phyloP scores from a whole-genome alignment of 2,797 vertebrate genomes.

The Paramormyrops hopkinsi region DNA sequence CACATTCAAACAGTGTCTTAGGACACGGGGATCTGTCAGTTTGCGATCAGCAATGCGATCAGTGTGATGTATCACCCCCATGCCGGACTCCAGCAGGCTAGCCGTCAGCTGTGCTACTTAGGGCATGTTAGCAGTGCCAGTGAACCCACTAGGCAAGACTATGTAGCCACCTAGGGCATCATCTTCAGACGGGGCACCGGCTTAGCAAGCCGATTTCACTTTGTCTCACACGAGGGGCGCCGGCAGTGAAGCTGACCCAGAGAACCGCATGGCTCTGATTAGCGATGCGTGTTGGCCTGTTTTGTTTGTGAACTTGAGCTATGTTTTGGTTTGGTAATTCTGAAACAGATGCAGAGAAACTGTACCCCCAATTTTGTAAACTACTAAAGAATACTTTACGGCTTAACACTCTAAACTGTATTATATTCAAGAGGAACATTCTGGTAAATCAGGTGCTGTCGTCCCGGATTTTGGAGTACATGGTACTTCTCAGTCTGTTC shows the following conservation, averaged over 20 bases:
- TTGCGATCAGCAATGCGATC: background rate
- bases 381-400: constrained; percentile 1
- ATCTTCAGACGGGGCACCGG: background rate
- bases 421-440: constrained; percentile 1
- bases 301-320: background rate
- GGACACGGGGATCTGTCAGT: background rate
- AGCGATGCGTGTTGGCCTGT: background rate
- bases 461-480: background rate
- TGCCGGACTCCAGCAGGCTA: background rate
- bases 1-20: background rate
- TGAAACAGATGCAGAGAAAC: background rate
- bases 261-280: background rate
- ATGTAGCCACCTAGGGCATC: background rate
- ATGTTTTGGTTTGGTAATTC: background rate
- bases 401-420: background rate
- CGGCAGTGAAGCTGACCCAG: background rate
- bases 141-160: background rate
- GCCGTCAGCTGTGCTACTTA: background rate
- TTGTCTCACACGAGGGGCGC: background rate
- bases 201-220: background rate
- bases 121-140: background rate
- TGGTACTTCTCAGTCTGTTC: background rate
- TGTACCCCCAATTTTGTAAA: background rate
- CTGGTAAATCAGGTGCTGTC: background rate
- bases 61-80: background rate